Evolutionary conservation across 1,140 invertebrate genomes (phyloP), one percentile per base, ranked within the genome.

Genomic region (Muscidifurax raptorellus): DNA sequence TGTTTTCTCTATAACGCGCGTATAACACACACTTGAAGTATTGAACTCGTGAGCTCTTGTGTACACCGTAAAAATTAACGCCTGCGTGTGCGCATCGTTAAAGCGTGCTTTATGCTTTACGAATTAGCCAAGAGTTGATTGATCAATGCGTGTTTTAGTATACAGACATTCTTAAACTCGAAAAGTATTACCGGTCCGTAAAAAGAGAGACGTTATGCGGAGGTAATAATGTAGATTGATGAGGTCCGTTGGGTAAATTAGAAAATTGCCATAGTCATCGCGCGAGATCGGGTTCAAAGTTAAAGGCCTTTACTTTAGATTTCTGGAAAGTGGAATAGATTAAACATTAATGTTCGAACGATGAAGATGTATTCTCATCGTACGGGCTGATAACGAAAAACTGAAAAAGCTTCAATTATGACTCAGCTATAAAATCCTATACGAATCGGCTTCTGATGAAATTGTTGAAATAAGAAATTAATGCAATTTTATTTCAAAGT

Each of bases 231-330:
- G 52, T 59, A 22, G 52, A 59, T 59, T 59, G 52, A 59, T n/a
- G 52, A 59, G 52, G n/a, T 59, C 18, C 52, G 52, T n/a, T n/a
- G 22, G 6, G 18, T 74, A 7, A 59, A 59, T n/a, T 59, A 18
- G 52, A 59, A 22, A n/a, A 59, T 59, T 2, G 18, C 52, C 52
- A n/a, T n/a, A 59, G 52, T 59, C 52, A 59, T 18, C 22, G 52
- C 52, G 22, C 18, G 22, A 59, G 52, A 59, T 76, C 71, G 22
- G 40, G 15, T 18, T 47, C 25, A 52, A 52, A 27, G 25, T 28
- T 10, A 76, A 76, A 27, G 44, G 2, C n/a, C 22, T 52, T 28
- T 77, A 79, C n/a, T 69, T 80, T 80, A 44, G 64, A 80, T 69
- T 69, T 80, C 25, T 44, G 2, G 7, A n/a, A 66, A 66, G 32